Conservation (phyloP, 2,113 vertebrate genomes). For the Scopus umbretta region DNA sequence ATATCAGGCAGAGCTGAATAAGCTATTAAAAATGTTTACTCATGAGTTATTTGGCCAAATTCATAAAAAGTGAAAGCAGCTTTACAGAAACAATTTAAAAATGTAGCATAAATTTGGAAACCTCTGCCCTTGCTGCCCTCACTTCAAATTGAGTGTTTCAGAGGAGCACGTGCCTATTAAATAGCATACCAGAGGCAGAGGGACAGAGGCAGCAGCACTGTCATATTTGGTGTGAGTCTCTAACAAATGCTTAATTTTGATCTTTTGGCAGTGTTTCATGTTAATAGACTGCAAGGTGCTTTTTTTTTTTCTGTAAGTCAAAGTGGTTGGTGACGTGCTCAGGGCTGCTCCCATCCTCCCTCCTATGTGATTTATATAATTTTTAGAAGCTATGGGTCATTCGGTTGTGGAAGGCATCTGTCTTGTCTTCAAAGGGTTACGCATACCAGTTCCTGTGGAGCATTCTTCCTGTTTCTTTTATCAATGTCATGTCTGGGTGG, state of each 20-base stretch:
- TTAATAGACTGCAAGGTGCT: neutral
- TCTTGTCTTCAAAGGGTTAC: neutral
- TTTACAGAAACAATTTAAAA: neutral
- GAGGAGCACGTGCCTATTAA: neutral
- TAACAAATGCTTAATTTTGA: neutral
- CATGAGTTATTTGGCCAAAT: neutral
- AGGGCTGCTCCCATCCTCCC: neutral
- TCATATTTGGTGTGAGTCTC: neutral
- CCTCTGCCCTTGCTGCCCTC: neutral
- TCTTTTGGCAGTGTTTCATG: neutral
- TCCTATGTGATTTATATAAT: neutral
- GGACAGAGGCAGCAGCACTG: neutral
- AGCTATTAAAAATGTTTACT: constrained; percentile 9
- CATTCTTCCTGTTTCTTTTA: neutral
- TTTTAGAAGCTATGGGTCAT: neutral
- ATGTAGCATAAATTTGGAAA: neutral
- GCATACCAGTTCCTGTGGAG: neutral
- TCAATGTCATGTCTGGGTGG: neutral
- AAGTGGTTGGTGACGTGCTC: neutral
- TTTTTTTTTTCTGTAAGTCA: neutral
- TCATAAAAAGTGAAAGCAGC: neutral
- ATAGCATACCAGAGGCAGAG: neutral
- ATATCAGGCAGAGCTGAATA: neutral
- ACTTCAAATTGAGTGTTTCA: neutral
- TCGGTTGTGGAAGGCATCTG: neutral